Base-by-base conservation (phyloP, 2,113 vertebrate species). In the Phycodurus eques region DNA sequence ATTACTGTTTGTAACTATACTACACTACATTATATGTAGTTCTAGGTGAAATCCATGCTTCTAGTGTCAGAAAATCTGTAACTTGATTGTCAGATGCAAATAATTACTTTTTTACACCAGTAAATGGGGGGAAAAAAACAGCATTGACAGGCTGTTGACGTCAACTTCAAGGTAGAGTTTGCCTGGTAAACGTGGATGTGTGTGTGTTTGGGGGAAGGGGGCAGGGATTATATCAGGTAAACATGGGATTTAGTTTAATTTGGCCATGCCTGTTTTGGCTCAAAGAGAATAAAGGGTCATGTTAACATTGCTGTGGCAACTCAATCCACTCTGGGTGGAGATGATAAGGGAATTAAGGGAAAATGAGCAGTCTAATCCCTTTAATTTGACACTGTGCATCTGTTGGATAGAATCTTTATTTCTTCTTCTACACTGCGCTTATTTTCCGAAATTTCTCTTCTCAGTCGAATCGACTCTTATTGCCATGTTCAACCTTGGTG, bases 291-390 rank as follows among this genome's bases (percentile, higher is more conserved):
- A 79, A 75, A 73, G 67, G 88, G 88, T 87, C 82, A 80, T 87
- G 86, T 87, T 87, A 91, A 89, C 85, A 88, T 78, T 73, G 63
- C 81, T 1, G 81, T 79, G 78, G 80, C 78, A 85, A 78, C 77
- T 61, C 74, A 83, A 84, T 85, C 83, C 84, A 79, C 75, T 77
- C 86, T 90, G 90, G 83, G 86, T 82, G 79, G 86, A 87, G 81
- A 76, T 72, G 88, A 91, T 91, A 90, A 90, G 85, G 79, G 88
- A 89, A 86, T 91, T 90, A 90, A 75, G 73, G 65, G 68, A 71
- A 77, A 88, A 86, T 90, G 83, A 91, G 80, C 81, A 71, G 74
- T 85, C 83, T 90, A 90, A 91, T 90, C 90, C 88, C 62, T 84
- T 89, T 90, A 90, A 90, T 91, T 87, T 91, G 80, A 81, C 81